Base-by-base conservation (phyloP, 2,888 invertebrate species). In the Pyrrhia umbra region DNA sequence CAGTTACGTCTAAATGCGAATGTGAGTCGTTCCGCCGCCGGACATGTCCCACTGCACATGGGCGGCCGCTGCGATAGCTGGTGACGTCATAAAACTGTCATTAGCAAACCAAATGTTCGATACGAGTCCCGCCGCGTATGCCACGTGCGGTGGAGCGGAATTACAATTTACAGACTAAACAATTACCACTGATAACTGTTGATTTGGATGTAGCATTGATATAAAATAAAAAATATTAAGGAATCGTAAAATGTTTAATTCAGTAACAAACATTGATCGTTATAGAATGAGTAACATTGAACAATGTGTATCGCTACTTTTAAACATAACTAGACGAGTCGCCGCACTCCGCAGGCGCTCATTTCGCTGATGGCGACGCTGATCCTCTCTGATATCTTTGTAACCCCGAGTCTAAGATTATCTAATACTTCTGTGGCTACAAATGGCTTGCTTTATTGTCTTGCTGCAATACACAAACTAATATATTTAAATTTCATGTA, bases 171-270 rank as follows among this genome's bases (percentile, higher is more conserved):
- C 63, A n/a, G 45, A 45, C 54, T 73, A 57, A 78, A 71, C 71
- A 77, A 78, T 82, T 76, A 78, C 56, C 54, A 60, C 62, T 80
- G 79, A 83, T 82, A 80, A 74, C 64, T 71, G 72, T 75, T 77
- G 73, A 81, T 81, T 79, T 69, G 65, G 58, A 69, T 73, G 71
- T 27, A 2, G 8, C 10, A 27, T 9, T 27, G 27, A 27, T n/a
- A n/a, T n/a, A 40, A 40, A 2, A 56, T 21, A 45, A 16, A 6
- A 39, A 55, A 55, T n/a, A 37, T 63, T 10, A 25, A 34, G 16
- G 2, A 45, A 20, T 60, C 16, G 42, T 42, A 54, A 10, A 30
- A 16, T 8, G 5, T 34, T 52, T 37, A 16, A 27, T 54, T 49
- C 6, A 43, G n/a, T 10, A 43, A 37, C n/a, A 13, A 45, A 37